Evolutionary conservation across 2,888 invertebrate genomes (phyloP), one percentile per base, ranked within the genome.

Genomic region (Machimus atricapillus): DNA sequence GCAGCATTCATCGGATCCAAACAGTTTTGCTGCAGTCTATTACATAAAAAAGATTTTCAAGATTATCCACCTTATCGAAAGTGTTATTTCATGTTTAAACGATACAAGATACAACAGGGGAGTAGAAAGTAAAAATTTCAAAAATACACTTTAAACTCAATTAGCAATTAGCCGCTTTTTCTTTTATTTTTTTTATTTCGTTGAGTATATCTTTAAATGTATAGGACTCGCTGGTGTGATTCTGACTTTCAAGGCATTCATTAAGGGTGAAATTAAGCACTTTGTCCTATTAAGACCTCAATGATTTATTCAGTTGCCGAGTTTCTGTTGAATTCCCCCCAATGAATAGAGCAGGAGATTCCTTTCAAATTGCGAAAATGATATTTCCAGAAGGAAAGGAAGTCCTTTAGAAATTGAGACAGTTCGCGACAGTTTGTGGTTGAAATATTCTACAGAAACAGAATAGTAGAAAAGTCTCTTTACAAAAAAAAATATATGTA

Each of bases 1-100:
- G 14, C 79, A 79, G 27, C 14, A 27, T 79, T 43, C 52, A 19
- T 76, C 37, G n/a, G 52, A 79, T 52, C 46, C 31, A 46, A 52
- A 79, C 27, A 46, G 52, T 27, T 27, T 79, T 52, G 52, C 46
- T 79, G 79, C 79, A 79, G 79, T 79, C 52, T 79, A 27, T 79
- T 79, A 79, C 31, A 79, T 79, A 79, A 79, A 79, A 37, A n/a
- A 76, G 23, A 27, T 76, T 37, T 76, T 76, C 19, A 76, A 76
- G 31, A 66, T 66, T 66, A 23, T 66, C 66, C 66, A 66, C 66
- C 12, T 46, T 66, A 66, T 66, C 66, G 27, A 23, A 12, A 66
- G 66, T 12, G n/a, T 1, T 27, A 19, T 66, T 66, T 58, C 3
- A 23, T 66, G 23, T 66, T 66, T 66, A 66, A 23, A 3, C 52